Conservation (phyloP, 2,888 invertebrate species). For the Sclerodermus sp. region DNA sequence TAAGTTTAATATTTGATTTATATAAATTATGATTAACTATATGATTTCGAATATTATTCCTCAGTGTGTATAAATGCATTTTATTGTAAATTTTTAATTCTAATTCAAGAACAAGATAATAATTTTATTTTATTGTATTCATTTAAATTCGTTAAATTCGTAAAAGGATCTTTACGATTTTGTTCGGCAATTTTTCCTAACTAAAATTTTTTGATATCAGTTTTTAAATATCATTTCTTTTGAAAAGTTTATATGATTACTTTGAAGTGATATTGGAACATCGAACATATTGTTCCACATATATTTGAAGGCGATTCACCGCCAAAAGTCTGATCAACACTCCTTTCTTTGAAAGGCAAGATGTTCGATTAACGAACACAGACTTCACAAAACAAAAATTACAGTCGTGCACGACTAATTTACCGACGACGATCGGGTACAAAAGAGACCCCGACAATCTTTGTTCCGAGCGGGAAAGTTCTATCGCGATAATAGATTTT, state of each 20-base stretch:
- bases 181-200: background rate
- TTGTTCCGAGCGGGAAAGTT: too few species aligned
- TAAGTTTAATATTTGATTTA: background rate
- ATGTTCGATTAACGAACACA: background rate
- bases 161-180: slow-evolving; percentile 1
- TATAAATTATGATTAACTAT: slow-evolving; percentile 1
- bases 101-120: slow-evolving; percentile 1
- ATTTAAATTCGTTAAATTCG: background rate
- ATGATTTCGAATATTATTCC: background rate
- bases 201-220: slow-evolving; percentile 1
- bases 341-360: background rate
- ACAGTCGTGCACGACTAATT: too few species aligned
- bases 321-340: too few species aligned
- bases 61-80: background rate
- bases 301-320: too few species aligned
- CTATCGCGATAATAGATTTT: too few species aligned
- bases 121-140: background rate
- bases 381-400: background rate
- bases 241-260: slow-evolving; percentile 1
- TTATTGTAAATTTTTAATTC: background rate
- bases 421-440: background rate
- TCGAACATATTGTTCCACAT: too few species aligned
- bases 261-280: background rate
- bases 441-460: too few species aligned
- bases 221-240: background rate